phyloP scores from a whole-genome alignment of 2,797 vertebrate species.

The Enoplosus armatus region DNA sequence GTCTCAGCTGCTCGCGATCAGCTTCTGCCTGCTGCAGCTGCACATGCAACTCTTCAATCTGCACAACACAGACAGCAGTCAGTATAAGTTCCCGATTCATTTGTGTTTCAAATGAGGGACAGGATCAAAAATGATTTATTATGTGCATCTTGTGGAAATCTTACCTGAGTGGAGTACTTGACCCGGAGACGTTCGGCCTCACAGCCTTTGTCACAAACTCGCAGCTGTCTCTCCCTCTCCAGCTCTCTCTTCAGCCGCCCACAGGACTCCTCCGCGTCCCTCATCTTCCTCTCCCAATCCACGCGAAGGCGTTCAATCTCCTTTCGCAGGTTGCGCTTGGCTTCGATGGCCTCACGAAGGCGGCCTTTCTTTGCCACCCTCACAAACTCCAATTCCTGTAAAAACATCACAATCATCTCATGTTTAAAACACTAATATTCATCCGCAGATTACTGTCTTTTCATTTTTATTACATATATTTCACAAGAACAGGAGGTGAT shows the following conservation, averaged over 20 bases:
- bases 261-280: slow-evolving; percentile 92
- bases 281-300: slow-evolving; percentile 95
- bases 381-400: slow-evolving; percentile 96
- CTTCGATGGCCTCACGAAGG: slow-evolving; percentile 95
- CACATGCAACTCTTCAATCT: slow-evolving; percentile 94
- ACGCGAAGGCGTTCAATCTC: slow-evolving; percentile 94
- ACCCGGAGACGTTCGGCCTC: slow-evolving; percentile 91
- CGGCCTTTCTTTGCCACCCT: slow-evolving; percentile 96
- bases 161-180: slow-evolving; percentile 95
- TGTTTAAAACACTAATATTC: slow-evolving; percentile 7
- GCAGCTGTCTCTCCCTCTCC: slow-evolving; percentile 91
- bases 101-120: no score
- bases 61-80: slow-evolving; percentile 25
- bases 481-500: background rate
- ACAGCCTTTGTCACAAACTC: slow-evolving; percentile 94
- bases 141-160: background rate
- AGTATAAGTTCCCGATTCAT: no score
- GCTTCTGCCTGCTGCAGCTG: slow-evolving; percentile 95
- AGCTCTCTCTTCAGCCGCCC: slow-evolving; percentile 91
- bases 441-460: background rate
- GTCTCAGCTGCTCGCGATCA: slow-evolving; percentile 93
- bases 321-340: slow-evolving; percentile 94
- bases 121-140: no score
- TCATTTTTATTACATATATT: background rate
- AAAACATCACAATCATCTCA: background rate